Evolutionary conservation across 1,140 invertebrate species (phyloP).

Genomic region (Microplitis demolitor): DNA sequence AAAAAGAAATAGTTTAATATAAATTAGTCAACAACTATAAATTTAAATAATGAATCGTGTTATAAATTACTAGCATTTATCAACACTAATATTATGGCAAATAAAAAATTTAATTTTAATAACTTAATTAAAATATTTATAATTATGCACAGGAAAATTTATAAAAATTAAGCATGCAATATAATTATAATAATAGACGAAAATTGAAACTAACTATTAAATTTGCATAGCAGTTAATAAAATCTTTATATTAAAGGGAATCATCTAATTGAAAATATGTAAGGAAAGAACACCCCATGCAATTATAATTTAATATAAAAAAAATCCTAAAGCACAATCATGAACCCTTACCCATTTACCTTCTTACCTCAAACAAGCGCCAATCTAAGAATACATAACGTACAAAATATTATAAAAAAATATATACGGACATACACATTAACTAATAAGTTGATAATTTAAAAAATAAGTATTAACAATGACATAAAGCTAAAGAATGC

Average conservation of each 20-base stretch:
- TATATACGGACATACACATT: not conserved
- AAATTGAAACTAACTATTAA: not conserved
- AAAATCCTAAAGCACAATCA: not conserved
- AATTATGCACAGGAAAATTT: not conserved
- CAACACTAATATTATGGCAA: too few relatives aligned
- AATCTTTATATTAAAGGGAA: not conserved
- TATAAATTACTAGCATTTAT: too few relatives aligned
- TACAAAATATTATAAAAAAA: not conserved
- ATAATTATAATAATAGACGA: not conserved
- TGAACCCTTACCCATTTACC: slow-evolving; percentile 12
- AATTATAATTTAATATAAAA: not conserved
- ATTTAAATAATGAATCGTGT: too few relatives aligned
- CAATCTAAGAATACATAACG: slow-evolving; percentile 32
- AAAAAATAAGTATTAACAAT: not conserved
- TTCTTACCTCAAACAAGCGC: slow-evolving; percentile 32
- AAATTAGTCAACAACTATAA: too few relatives aligned
- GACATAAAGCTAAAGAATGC: not conserved
- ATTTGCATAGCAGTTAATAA: not conserved
- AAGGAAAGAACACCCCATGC: not conserved
- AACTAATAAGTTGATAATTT: not conserved
- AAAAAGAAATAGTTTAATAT: slow-evolving; percentile 5
- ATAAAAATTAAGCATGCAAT: not conserved
- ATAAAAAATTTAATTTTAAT: too few relatives aligned
- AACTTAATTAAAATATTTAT: too few relatives aligned
- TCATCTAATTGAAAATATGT: not conserved